A percentile compares a stretch with the other conserved stretches of the same genome.
phyloP scores from a whole-genome alignment of 2,797 vertebrate genomes.

The Premnoplex brunnescens region DNA sequence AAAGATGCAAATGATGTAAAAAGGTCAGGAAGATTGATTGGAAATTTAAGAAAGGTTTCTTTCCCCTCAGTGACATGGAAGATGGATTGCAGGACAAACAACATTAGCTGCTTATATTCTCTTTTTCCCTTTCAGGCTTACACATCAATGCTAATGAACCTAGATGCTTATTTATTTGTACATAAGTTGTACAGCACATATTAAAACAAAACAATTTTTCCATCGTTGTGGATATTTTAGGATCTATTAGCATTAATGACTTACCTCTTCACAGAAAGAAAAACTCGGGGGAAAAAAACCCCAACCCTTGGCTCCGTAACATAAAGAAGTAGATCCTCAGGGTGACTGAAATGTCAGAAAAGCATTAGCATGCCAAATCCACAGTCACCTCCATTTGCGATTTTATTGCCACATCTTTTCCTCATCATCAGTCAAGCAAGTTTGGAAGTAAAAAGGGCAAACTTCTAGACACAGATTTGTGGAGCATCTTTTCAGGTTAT shows the following conservation, averaged over 20 bases:
- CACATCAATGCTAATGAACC: conserved; percentile 38
- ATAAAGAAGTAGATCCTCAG: background rate
- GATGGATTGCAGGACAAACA: conserved; percentile 46
- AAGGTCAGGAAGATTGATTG: conserved; percentile 50
- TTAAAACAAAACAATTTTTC: background rate
- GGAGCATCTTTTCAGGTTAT: background rate
- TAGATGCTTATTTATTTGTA: conserved; percentile 7
- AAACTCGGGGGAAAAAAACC: background rate
- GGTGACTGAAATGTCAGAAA: conserved; percentile 3
- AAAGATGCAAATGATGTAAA: conserved; percentile 35
- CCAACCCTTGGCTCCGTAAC: background rate
- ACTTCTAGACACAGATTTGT: background rate
- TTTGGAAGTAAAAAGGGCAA: conserved; percentile 17
- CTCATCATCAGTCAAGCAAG: background rate
- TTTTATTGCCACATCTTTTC: background rate
- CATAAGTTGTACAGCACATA: background rate
- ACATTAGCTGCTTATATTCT: conserved; percentile 32
- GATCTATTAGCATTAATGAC: background rate
- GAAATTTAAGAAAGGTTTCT: conserved; percentile 41
- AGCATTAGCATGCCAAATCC: background rate
- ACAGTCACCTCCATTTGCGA: background rate
- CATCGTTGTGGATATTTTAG: background rate
- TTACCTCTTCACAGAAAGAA: background rate
- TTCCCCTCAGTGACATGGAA: conserved; percentile 24
- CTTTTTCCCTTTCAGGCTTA: conserved; percentile 34